Evolutionary conservation across 2,797 vertebrate species (phyloP).

Genomic region (Thunnus albacares): DNA sequence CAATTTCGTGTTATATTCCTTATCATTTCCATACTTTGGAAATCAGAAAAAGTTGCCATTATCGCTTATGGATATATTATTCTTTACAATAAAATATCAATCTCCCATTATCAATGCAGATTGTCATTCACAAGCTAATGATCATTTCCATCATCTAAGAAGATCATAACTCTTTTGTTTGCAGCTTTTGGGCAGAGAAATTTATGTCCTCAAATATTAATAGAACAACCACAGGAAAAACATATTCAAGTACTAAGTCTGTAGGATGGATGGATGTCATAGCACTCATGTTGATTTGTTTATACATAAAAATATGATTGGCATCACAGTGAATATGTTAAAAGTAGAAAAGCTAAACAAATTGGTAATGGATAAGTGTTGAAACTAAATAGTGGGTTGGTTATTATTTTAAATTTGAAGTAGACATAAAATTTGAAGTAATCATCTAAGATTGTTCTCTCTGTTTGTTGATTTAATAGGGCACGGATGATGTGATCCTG

Average conservation of each 20-base stretch:
- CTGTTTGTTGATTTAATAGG: slow-evolving; percentile 60
- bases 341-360: background rate
- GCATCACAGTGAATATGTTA: background rate
- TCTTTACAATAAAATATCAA: background rate
- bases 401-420: background rate
- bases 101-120: background rate
- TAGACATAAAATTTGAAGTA: background rate
- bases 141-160: background rate
- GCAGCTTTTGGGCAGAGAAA: background rate
- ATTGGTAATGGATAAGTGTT: background rate
- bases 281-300: background rate
- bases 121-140: background rate
- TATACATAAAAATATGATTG: background rate
- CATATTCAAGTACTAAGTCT: background rate
- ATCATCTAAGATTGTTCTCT: slow-evolving; percentile 18
- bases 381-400: background rate
- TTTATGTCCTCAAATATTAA: background rate
- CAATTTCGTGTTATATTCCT: background rate
- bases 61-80: background rate
- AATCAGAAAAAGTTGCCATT: background rate
- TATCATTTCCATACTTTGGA: background rate
- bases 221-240: background rate
- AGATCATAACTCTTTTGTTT: background rate
- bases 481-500: slow-evolving; percentile 70
- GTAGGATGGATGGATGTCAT: background rate